Evolutionary conservation across 2,113 vertebrate genomes (phyloP), one percentile per base, ranked within the genome.

Genomic region (Dasypus novemcinctus): DNA sequence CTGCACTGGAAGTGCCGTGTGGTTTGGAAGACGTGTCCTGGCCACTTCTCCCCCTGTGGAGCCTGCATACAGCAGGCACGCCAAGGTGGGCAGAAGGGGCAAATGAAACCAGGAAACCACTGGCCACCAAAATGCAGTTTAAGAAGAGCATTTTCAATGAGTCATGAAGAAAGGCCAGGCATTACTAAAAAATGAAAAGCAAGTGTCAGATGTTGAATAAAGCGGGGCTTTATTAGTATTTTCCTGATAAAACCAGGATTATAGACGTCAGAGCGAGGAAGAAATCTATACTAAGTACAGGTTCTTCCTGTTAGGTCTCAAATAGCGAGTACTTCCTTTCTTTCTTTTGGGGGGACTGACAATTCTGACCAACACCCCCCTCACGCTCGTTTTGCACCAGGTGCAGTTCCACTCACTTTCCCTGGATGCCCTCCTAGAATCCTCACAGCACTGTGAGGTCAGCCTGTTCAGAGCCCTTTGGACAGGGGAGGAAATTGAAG

Each of bases 121-220:
- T 33, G 49, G 36, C 29, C 80, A 38, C 46, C 38, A 43, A 71
- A 74, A 63, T 66, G 93, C 79, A 66, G 43, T 3, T 7, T 9
- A 76, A 86, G 43, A 52, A 52, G 9, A 52, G 15, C 23, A 29
- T 78, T 54, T 61, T 41, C 49, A 69, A 6, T 49, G 83, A 88
- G 4, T 91, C 25, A 11, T 21, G 31, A 43, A 66, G 66, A 54
- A 91, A 84, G 52, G 31, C 14, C 13, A 31, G 66, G 18, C 68
- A 27, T 81, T 41, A 15, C 46, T 43, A 31, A 7, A 63, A 63
- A 76, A 20, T 41, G 79, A 90, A 88, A 64, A 59, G 87, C n/a
- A 81, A 75, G 13, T 57, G n/a, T 90, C n/a, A 79, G 49, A 84
- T 87, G 76, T 49, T 54, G 57, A 92, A 79, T 63, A 52, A 74